These are phyloP conservation scores for Acleris emargana DNA, from an alignment of 2,888 invertebrate species.

Conservation along the genomic window DNA sequence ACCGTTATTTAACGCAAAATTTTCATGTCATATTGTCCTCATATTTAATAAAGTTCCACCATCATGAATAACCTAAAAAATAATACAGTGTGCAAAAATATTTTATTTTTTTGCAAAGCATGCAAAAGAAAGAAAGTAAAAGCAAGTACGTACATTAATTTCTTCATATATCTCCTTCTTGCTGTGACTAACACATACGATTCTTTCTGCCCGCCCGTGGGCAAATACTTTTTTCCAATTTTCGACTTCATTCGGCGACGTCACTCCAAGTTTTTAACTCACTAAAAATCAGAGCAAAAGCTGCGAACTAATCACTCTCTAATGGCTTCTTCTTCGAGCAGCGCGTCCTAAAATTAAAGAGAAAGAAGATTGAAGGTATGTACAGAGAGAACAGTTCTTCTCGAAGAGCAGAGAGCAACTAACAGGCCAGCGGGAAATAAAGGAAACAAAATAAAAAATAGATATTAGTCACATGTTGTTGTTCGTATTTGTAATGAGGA, in stretches of 20 bases:
- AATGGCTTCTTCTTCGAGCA: constrained; percentile 42
- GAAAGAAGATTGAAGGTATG: constrained; percentile 63
- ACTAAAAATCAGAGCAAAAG: constrained; percentile 42
- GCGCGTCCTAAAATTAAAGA: constrained; percentile 61
- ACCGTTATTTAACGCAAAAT: no score
- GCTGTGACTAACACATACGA: constrained; percentile 85
- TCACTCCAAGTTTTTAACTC: constrained; percentile 42
- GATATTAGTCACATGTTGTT: constrained; percentile 38
- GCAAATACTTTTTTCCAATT: constrained; percentile 84
- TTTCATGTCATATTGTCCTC: no score
- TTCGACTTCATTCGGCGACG: constrained; percentile 79
- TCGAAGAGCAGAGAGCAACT: constrained; percentile 40
- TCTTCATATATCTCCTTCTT: constrained; percentile 86
- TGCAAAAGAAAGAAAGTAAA: constrained; percentile 36
- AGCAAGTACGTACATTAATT: constrained; percentile 83
- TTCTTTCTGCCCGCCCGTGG: constrained; percentile 83
- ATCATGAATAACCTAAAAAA: no score
- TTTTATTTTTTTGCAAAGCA: constrained; percentile 14
- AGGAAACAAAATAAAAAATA: constrained; percentile 45
- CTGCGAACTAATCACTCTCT: constrained; percentile 40
- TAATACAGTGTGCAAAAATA: no score
- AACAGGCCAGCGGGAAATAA: constrained; percentile 33
- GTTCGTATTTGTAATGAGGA: constrained; percentile 35
- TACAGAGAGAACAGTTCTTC: constrained; percentile 63
- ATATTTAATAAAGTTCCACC: no score